phyloP scores from a whole-genome alignment of 1,140 invertebrate genomes.

The Drosophila pandora region DNA sequence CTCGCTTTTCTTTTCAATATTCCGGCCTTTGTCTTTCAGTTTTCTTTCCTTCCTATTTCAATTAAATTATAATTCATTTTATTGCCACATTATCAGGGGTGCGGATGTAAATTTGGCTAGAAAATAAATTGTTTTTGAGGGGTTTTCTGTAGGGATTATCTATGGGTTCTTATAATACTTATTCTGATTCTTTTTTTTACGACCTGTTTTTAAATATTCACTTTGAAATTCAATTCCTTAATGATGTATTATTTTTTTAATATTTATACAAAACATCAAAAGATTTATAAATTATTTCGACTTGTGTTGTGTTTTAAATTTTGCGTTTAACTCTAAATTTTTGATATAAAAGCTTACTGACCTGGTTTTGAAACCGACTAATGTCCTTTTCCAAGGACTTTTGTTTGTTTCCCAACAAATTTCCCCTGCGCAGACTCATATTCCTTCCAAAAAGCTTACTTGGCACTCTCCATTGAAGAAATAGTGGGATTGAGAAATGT shows the following conservation, averaged over 20 bases:
- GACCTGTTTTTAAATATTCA: too few species aligned
- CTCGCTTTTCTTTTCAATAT: slow-evolving; percentile 43
- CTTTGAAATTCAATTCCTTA: too few species aligned
- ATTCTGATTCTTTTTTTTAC: too few species aligned
- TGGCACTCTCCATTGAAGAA: neutral
- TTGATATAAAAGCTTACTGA: slow-evolving; percentile 15
- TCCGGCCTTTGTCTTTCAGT: slow-evolving; percentile 28
- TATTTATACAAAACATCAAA: too few species aligned
- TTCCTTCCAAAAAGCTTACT: neutral
- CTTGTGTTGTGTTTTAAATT: slow-evolving; percentile 2
- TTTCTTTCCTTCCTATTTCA: neutral
- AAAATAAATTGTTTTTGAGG: neutral
- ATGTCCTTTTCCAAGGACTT: slow-evolving; percentile 1
- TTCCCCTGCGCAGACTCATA: slow-evolving; percentile 5
- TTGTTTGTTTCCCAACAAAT: slow-evolving; percentile 4
- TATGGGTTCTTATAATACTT: neutral
- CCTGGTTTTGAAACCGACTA: slow-evolving; percentile 4
- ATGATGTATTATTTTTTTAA: too few species aligned
- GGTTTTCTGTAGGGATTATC: neutral
- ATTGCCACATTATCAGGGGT: slow-evolving; percentile 2
- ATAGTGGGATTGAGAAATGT: slow-evolving; percentile 28
- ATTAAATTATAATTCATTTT: slow-evolving; percentile 50
- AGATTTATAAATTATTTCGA: too few species aligned
- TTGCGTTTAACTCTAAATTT: too few species aligned
- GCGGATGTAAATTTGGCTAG: slow-evolving; percentile 6